phyloP scores from a whole-genome alignment of 2,797 vertebrate species.

The Acomys russatus region DNA sequence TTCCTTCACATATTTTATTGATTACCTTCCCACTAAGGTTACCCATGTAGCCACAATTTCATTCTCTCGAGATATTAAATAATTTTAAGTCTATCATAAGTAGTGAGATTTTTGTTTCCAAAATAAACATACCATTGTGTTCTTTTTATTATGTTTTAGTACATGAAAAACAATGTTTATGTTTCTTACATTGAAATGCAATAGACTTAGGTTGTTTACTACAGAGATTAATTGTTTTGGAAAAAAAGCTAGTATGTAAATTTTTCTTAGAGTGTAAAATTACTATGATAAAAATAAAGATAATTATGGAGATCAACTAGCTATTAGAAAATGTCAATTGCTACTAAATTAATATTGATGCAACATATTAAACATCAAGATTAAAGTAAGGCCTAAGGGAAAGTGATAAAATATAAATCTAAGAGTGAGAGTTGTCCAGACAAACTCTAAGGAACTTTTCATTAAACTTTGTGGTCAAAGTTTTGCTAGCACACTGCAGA shows the following conservation, averaged over 20 bases:
- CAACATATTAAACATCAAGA: background rate
- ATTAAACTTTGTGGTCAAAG: background rate
- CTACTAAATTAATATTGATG: slow-evolving; percentile 6
- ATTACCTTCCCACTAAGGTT: background rate
- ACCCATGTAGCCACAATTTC: background rate
- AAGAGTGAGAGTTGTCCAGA: background rate
- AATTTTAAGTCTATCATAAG: background rate
- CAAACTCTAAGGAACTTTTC: background rate
- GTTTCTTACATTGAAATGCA: slow-evolving; percentile 15
- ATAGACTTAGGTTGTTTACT: background rate
- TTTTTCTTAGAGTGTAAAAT: slow-evolving; percentile 24
- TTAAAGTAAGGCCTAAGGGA: background rate
- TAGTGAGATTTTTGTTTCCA: background rate
- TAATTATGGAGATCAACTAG: background rate
- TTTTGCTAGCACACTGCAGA: background rate
- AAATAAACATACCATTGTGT: background rate
- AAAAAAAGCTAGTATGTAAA: background rate
- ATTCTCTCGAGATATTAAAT: background rate
- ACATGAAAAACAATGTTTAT: background rate
- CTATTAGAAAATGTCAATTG: background rate
- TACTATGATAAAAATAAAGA: background rate
- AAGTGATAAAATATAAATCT: slow-evolving; percentile 18
- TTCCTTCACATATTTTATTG: background rate
- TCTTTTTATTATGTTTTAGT: slow-evolving; percentile 30
- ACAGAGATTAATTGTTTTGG: background rate